Percentiles rank a stretch among this genome's conserved stretches.
Conservation (phyloP, 1,140 invertebrate species). For the Trachelipus rathkii region DNA sequence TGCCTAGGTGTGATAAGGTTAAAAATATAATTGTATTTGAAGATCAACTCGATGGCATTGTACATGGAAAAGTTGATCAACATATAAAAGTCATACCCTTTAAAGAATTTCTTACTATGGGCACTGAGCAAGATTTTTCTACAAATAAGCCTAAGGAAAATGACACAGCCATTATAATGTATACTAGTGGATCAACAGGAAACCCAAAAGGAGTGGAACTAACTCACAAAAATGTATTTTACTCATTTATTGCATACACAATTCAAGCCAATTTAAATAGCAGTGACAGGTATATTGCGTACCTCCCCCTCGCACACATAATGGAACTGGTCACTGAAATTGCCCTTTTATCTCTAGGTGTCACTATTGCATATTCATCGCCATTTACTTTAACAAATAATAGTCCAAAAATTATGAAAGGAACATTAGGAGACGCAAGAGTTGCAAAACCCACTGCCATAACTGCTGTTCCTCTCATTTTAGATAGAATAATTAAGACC, state of each 20-base stretch:
- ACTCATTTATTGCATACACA: constrained; percentile 39
- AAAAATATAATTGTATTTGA: constrained; percentile 43
- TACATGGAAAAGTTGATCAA: constrained; percentile 23
- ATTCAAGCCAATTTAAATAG: constrained; percentile 46
- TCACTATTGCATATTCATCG: constrained; percentile 47
- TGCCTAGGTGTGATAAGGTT: constrained; percentile 30
- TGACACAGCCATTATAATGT: constrained; percentile 53
- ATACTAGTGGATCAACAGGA: constrained; percentile 56
- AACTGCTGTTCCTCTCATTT: constrained; percentile 47
- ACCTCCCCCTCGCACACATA: constrained; percentile 48
- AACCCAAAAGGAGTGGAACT: constrained; percentile 64
- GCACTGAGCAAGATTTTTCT: constrained; percentile 19
- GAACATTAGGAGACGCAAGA: constrained; percentile 47
- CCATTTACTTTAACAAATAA: constrained; percentile 48
- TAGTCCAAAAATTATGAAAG: constrained; percentile 47
- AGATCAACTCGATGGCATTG: constrained; percentile 45
- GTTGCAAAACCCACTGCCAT: constrained; percentile 48
- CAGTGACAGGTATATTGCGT: constrained; percentile 47
- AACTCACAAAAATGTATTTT: constrained; percentile 43
- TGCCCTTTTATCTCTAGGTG: constrained; percentile 46
- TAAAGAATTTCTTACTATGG: constrained; percentile 30
- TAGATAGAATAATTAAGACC: constrained; percentile 46
- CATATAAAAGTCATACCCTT: constrained; percentile 32
- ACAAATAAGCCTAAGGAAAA: constrained; percentile 25
- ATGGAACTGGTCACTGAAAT: constrained; percentile 46